Evolutionary conservation across 2,888 invertebrate genomes (phyloP).

Genomic region (Ophion ellenae): DNA sequence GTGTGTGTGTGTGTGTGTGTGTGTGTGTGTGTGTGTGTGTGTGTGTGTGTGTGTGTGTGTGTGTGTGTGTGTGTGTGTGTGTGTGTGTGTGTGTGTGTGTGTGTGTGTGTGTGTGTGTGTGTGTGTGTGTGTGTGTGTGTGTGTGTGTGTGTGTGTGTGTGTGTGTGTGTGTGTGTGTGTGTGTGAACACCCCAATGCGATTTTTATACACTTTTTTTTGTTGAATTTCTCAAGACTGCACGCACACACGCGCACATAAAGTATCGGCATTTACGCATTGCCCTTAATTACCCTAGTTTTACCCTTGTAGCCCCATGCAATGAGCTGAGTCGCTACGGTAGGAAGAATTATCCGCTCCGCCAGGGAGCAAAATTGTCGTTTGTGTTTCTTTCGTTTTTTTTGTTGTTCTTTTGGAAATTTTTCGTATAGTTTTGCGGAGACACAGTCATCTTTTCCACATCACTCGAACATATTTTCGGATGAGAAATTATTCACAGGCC

Average conservation of each 20-base stretch:
- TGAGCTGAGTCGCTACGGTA: constrained; percentile 54
- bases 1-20: too few species aligned
- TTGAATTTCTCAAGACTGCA: background rate
- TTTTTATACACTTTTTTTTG: background rate
- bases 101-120: too few species aligned
- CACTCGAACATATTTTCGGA: background rate
- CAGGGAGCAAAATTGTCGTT: constrained; percentile 46
- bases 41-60: too few species aligned
- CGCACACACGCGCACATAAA: constrained; percentile 38
- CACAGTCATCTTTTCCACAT: background rate
- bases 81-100: too few species aligned
- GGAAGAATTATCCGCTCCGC: constrained; percentile 58
- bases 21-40: too few species aligned
- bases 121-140: too few species aligned
- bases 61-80: too few species aligned
- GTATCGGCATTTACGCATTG: constrained; percentile 51
- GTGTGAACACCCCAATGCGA: background rate
- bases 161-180: background rate
- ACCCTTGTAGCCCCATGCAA: constrained; percentile 57
- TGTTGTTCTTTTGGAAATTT: constrained; percentile 1
- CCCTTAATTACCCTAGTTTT: constrained; percentile 59
- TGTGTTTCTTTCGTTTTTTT: background rate
- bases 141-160: background rate
- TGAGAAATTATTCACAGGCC: background rate
- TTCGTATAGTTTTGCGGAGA: constrained; percentile 17